Conservation (phyloP, 1,140 invertebrate species). For the Pseudomyrmex dendroicus region DNA sequence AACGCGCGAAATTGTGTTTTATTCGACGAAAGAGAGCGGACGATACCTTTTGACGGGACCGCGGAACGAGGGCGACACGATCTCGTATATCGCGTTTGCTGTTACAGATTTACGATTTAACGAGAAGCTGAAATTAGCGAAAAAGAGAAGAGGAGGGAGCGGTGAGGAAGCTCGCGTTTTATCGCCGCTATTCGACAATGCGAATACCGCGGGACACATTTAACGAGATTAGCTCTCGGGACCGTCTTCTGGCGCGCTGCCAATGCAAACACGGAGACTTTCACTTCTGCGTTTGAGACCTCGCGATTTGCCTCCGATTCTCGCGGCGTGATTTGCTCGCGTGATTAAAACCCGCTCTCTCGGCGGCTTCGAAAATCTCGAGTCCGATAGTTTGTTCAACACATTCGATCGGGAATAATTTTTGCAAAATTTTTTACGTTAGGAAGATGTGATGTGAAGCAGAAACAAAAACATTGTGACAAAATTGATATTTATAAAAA, state of each 20-base stretch:
- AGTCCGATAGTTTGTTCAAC: neutral
- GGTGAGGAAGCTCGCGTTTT: neutral
- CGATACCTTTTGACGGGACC: neutral
- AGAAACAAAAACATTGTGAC: no score
- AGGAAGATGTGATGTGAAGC: no score
- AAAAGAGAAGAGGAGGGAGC: neutral
- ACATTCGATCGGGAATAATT: neutral
- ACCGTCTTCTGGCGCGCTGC: slow-evolving; percentile 61
- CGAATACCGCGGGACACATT: slow-evolving; percentile 51
- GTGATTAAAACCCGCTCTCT: slow-evolving; percentile 48
- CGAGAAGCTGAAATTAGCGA: slow-evolving; percentile 48
- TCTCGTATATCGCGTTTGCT: neutral
- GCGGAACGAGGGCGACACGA: neutral
- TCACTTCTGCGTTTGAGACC: slow-evolving; percentile 48
- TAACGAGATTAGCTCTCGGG: slow-evolving; percentile 37
- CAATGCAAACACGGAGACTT: slow-evolving; percentile 63
- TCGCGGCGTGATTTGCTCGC: slow-evolving; percentile 2
- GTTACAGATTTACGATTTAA: slow-evolving; percentile 53
- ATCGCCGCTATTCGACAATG: slow-evolving; percentile 30
- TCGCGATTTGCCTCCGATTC: slow-evolving; percentile 7
- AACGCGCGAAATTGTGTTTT: neutral
- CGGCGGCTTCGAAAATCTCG: neutral
- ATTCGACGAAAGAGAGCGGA: neutral
- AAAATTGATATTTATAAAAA: no score
- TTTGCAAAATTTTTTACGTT: neutral